Percentiles rank a stretch among this genome's conserved stretches.
phyloP scores from a whole-genome alignment of 2,888 invertebrate species.

The Octodonta nipae region DNA sequence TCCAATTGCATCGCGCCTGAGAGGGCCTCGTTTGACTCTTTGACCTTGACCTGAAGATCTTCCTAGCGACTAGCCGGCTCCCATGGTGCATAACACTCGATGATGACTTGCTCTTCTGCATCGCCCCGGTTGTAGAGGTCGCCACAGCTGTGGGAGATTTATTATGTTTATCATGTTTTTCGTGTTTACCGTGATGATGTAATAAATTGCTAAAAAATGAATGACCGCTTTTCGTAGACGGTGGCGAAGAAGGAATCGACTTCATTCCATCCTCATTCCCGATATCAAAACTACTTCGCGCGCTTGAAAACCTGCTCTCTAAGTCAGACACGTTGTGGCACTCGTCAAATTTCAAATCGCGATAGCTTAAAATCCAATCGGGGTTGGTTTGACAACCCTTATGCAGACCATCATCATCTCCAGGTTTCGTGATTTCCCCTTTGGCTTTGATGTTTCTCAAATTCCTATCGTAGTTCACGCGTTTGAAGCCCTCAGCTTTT shows the following conservation, averaged over 20 bases:
- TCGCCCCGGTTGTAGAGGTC: slow-evolving; percentile 50
- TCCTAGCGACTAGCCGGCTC: slow-evolving; percentile 61
- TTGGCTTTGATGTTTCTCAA: slow-evolving; percentile 71
- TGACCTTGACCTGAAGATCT: slow-evolving; percentile 72
- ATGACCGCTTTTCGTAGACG: slow-evolving; percentile 40
- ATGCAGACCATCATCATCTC: slow-evolving; percentile 63
- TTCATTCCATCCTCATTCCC: slow-evolving; percentile 32
- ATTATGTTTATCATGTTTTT: slow-evolving; percentile 23
- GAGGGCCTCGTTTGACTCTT: slow-evolving; percentile 61
- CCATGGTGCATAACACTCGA: slow-evolving; percentile 70
- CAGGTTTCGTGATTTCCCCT: slow-evolving; percentile 57
- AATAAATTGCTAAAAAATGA: slow-evolving; percentile 51
- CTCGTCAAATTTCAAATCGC: slow-evolving; percentile 37
- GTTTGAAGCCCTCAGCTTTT: slow-evolving; percentile 68
- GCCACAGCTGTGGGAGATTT: slow-evolving; percentile 8
- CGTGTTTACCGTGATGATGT: slow-evolving; percentile 40
- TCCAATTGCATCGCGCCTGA: slow-evolving; percentile 55
- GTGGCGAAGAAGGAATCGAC: slow-evolving; percentile 35
- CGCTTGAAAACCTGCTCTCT: slow-evolving; percentile 39
- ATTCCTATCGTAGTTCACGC: slow-evolving; percentile 78
- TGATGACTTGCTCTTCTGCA: slow-evolving; percentile 84
- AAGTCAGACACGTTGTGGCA: slow-evolving; percentile 29
- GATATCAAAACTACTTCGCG: slow-evolving; percentile 41
- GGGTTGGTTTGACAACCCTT: slow-evolving; percentile 70
- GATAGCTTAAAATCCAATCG: slow-evolving; percentile 53